Conservation (phyloP, 37 sponge, comb jelly and placozoan species). For the Eunapius fragilis region DNA sequence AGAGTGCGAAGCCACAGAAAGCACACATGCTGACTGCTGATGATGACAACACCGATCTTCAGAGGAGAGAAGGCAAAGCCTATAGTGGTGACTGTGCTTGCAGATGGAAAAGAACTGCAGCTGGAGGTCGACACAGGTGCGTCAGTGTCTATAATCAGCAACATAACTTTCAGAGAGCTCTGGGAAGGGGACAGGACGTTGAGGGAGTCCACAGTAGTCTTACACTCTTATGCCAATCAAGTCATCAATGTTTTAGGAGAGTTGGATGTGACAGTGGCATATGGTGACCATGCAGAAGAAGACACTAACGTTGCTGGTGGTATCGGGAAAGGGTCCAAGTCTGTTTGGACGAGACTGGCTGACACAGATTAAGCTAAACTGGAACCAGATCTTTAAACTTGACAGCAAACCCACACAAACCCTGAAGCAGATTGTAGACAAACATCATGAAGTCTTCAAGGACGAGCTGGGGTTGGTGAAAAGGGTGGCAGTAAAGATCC, state of each 20-base stretch:
- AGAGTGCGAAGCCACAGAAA: neutral
- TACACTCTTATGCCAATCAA: neutral
- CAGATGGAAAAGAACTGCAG: too few relatives aligned
- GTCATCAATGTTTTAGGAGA: neutral
- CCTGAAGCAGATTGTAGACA: too few relatives aligned
- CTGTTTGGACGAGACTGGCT: too few relatives aligned
- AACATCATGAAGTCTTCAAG: too few relatives aligned
- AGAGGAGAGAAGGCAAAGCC: neutral
- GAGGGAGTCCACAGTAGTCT: neutral
- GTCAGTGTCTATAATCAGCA: neutral
- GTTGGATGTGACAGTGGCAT: neutral
- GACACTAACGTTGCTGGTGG: too few relatives aligned
- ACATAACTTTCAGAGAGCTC: neutral
- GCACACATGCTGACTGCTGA: neutral
- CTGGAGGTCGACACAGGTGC: neutral
- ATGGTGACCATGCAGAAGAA: too few relatives aligned
- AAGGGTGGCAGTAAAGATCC: too few relatives aligned
- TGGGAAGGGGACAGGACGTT: neutral
- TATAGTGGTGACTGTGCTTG: neutral
- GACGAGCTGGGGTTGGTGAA: too few relatives aligned
- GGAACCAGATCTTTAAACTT: too few relatives aligned
- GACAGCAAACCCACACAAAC: too few relatives aligned
- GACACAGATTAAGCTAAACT: too few relatives aligned
- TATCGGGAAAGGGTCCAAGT: too few relatives aligned
- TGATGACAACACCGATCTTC: neutral